Conservation (phyloP, 2,113 vertebrate genomes). For the Scartelaos histophorus region DNA sequence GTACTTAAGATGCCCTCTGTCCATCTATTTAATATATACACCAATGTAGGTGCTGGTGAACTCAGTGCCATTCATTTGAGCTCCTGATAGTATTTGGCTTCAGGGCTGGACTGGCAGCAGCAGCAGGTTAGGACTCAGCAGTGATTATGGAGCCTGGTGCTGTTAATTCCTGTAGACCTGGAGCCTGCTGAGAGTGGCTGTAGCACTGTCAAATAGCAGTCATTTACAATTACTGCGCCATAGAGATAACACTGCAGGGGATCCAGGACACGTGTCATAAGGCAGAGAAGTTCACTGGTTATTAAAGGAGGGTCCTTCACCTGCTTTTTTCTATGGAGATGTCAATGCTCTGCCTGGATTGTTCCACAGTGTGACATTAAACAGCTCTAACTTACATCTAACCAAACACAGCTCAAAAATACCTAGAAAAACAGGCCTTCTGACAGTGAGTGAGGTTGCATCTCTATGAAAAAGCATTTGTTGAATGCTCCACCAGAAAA, state of each 20-base stretch:
- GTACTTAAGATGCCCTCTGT: conserved; percentile 4
- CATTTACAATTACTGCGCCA: conserved; percentile 33
- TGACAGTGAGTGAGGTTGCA: no score
- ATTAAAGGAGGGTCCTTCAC: not conserved
- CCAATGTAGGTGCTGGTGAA: not conserved
- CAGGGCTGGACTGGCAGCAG: conserved; percentile 16
- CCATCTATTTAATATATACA: not conserved
- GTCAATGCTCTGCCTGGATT: no score
- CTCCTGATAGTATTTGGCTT: conserved; percentile 28
- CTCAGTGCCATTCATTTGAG: conserved; percentile 4
- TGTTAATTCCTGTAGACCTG: conserved; percentile 29
- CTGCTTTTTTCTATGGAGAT: no score
- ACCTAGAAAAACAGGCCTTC: no score
- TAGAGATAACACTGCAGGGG: conserved; percentile 18
- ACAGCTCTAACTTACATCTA: no score
- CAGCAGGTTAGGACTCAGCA: conserved; percentile 27
- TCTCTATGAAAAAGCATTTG: no score
- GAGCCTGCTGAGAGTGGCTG: conserved; percentile 29
- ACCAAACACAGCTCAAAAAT: no score
- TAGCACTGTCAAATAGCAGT: conserved; percentile 22
- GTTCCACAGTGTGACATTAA: no score
- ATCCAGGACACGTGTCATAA: conserved; percentile 1
- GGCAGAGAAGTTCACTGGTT: not conserved
- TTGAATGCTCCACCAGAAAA: no score
- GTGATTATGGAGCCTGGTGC: conserved; percentile 15